Evolutionary conservation across 2,113 vertebrate species (phyloP).

Genomic region (Lepisosteus oculatus): DNA sequence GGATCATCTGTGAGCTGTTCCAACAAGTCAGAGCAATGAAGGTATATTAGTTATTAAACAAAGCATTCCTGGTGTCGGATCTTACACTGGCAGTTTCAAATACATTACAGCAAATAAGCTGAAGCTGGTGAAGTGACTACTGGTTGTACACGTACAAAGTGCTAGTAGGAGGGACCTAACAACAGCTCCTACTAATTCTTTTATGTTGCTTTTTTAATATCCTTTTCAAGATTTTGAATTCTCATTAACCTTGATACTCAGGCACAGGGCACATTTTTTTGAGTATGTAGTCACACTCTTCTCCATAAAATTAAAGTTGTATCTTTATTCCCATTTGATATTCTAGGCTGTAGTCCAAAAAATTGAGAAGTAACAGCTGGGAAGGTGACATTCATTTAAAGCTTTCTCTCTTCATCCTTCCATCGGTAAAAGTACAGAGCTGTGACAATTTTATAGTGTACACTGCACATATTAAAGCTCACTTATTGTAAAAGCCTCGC

Average conservation of each 20-base stretch:
- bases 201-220: neutral
- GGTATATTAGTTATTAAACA: conserved; percentile 45
- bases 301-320: neutral
- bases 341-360: neutral
- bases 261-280: neutral
- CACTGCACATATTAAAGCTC: neutral
- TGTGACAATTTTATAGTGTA: neutral
- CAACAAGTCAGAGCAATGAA: conserved; percentile 46
- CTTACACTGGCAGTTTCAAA: conserved; percentile 60
- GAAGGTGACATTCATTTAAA: conserved; percentile 2
- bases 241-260: neutral
- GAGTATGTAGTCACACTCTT: neutral
- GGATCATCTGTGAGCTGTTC: conserved; percentile 53
- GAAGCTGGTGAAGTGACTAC: conserved; percentile 65
- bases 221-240: neutral
- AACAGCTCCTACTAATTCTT: neutral
- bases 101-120: conserved; percentile 63
- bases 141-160: conserved; percentile 61
- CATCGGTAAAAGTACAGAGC: neutral
- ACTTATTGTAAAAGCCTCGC: conserved; percentile 5
- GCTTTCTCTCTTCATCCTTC: neutral
- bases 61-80: conserved; percentile 15
- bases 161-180: conserved; percentile 47
- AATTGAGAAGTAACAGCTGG: neutral
- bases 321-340: neutral